phyloP scores from a whole-genome alignment of 1,140 invertebrate genomes.

The Aleiodes sp. region DNA sequence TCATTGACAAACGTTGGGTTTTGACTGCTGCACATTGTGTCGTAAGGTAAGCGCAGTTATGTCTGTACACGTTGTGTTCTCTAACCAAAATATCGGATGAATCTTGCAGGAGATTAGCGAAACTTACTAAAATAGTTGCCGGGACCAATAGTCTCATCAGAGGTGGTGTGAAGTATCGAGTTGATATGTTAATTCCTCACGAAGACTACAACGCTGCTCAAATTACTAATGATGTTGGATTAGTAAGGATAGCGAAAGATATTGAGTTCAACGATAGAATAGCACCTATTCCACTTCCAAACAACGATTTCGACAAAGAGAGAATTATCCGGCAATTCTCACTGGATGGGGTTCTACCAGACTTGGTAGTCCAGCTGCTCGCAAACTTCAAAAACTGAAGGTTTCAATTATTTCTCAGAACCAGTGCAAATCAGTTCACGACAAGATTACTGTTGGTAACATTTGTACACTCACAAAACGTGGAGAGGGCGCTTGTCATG shows the following conservation, averaged over 20 bases:
- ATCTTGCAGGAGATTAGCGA: constrained; percentile 1
- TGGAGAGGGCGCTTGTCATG: constrained; percentile 69
- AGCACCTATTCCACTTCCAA: constrained; percentile 41
- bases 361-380: constrained; percentile 37
- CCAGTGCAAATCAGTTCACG: constrained; percentile 29
- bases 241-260: constrained; percentile 54
- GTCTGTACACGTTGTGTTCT: no score
- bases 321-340: constrained; percentile 43
- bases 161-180: constrained; percentile 46
- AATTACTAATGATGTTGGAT: constrained; percentile 63
- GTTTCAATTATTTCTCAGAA: constrained; percentile 34
- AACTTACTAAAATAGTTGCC: constrained; percentile 31
- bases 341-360: constrained; percentile 67
- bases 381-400: constrained; percentile 40
- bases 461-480: constrained; percentile 71
- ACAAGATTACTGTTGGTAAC: constrained; percentile 53
- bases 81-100: no score
- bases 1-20: constrained; percentile 63
- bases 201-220: constrained; percentile 43
- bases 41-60: constrained; percentile 40
- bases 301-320: constrained; percentile 34
- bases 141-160: constrained; percentile 41
- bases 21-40: constrained; percentile 69
- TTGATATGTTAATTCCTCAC: constrained; percentile 52
- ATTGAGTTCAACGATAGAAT: constrained; percentile 52